Conservation (phyloP, 2,888 invertebrate species). For the Hyalella azteca region DNA sequence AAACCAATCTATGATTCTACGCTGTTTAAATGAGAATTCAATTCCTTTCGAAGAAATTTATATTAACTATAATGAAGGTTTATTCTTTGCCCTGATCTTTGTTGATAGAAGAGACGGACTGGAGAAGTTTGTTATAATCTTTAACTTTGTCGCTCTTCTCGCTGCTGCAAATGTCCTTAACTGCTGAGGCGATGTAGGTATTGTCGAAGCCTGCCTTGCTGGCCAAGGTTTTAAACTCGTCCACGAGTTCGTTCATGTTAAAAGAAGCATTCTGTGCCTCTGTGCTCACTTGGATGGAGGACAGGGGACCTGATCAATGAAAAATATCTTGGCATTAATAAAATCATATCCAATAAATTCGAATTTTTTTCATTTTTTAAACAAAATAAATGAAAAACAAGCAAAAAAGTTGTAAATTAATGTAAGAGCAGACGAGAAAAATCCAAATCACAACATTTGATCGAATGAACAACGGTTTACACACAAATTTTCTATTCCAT, state of each 20-base stretch:
- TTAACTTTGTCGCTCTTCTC: slow-evolving; percentile 43
- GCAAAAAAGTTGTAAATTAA: too few relatives aligned
- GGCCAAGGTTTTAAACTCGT: slow-evolving; percentile 56
- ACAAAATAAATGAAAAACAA: too few relatives aligned
- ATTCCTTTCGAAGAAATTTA: too few relatives aligned
- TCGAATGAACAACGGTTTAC: too few relatives aligned
- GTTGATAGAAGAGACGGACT: not conserved
- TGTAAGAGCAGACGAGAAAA: too few relatives aligned
- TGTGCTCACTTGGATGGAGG: slow-evolving; percentile 54
- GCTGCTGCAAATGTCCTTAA: slow-evolving; percentile 54
- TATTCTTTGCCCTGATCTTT: slow-evolving; percentile 12
- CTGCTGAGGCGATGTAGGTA: slow-evolving; percentile 55
- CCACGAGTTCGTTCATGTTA: slow-evolving; percentile 57
- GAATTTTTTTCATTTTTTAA: too few relatives aligned
- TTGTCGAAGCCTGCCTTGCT: slow-evolving; percentile 56
- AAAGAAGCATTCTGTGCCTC: slow-evolving; percentile 41
- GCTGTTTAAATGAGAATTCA: too few relatives aligned
- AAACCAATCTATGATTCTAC: too few relatives aligned
- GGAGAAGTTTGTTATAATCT: slow-evolving; percentile 32
- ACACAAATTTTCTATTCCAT: too few relatives aligned
- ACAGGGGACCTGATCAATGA: slow-evolving; percentile 52
- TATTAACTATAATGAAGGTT: not conserved
- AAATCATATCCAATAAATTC: too few relatives aligned
- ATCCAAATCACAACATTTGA: too few relatives aligned
- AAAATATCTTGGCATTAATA: too few relatives aligned